Evolutionary conservation across 2,888 invertebrate genomes (phyloP), one percentile per base, ranked within the genome.

Genomic region (Drosophila limbata): DNA sequence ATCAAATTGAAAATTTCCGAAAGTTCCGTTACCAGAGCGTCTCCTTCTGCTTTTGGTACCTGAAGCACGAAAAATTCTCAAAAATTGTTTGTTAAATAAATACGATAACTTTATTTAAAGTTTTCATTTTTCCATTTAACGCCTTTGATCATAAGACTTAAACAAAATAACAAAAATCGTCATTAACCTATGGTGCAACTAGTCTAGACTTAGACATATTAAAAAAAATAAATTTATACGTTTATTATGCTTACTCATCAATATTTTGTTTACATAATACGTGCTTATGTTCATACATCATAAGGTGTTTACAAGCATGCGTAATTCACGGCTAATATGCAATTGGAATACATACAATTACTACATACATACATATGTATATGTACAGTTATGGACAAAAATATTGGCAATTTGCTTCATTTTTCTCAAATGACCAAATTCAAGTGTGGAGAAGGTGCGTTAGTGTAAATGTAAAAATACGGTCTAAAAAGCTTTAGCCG

Each of bases 61-160:
- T 42, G 10, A 10, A 11, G 10, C 10, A 31, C 10, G 31, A 17
- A 40, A 25, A 21, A n/a, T 21, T 0, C 25, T 45, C 1, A 19
- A 1, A 19, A 35, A 13, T 15, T 15, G 5, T 39, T 42, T 64
- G 66, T 73, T 48, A 80, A 86, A 86, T 83, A 83, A 83, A 84
- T 84, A 84, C 67, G 55, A 75, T 84, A 85, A 86, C 84, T 83
- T 83, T 86, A 85, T 83, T 83, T 70, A 81, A 74, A 83, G 79
- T 83, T 77, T 81, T 76, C 61, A 62, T 67, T 69, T 51, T 51
- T 56, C 21, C 48, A 44, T 48, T 52, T 67, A 50, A 50, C 19
- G 40, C 39, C 50, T 52, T 68, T 60, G 47, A 56, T 69, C 53
- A 9, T 60, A 11, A 11, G 28, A 33, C 33, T 69, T 59, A 77